Evolutionary conservation across 92 coral and sea anemone species (phyloP).

Genomic region (Muricea muricata): DNA sequence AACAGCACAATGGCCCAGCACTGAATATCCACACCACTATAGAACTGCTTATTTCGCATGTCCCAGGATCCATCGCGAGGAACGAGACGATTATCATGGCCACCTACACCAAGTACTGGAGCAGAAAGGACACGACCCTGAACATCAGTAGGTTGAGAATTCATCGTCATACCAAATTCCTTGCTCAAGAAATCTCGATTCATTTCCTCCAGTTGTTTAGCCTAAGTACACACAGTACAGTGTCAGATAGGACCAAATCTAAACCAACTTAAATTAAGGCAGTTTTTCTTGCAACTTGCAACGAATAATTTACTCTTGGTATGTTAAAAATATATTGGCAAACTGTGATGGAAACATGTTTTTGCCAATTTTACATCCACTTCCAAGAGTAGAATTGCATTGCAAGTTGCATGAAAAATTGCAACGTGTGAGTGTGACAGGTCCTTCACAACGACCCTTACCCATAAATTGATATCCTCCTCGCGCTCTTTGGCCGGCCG

Average conservation of each 20-base stretch:
- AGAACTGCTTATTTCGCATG: conserved; percentile 58
- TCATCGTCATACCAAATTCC: conserved; percentile 79
- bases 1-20: conserved; percentile 86
- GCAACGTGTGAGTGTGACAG: too few relatives aligned
- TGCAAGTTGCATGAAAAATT: too few relatives aligned
- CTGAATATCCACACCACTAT: conserved; percentile 51
- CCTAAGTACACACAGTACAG: conserved; percentile 48
- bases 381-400: too few relatives aligned
- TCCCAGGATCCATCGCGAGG: conserved; percentile 60
- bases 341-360: too few relatives aligned
- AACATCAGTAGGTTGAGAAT: conserved; percentile 73
- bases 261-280: too few relatives aligned
- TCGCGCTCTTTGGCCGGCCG: conserved; percentile 76
- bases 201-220: conserved; percentile 46
- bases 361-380: too few relatives aligned
- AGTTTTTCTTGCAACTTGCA: too few relatives aligned
- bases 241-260: background rate
- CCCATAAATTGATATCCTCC: conserved; percentile 70
- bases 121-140: conserved; percentile 84
- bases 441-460: too few relatives aligned
- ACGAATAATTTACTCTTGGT: too few relatives aligned
- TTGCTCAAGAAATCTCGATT: conserved; percentile 63
- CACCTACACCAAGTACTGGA: conserved; percentile 75
- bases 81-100: conserved; percentile 29
- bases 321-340: too few relatives aligned